Evolutionary conservation across 2,797 vertebrate species (phyloP), one percentile per base, ranked within the genome.

Genomic region (Falco columbarius): DNA sequence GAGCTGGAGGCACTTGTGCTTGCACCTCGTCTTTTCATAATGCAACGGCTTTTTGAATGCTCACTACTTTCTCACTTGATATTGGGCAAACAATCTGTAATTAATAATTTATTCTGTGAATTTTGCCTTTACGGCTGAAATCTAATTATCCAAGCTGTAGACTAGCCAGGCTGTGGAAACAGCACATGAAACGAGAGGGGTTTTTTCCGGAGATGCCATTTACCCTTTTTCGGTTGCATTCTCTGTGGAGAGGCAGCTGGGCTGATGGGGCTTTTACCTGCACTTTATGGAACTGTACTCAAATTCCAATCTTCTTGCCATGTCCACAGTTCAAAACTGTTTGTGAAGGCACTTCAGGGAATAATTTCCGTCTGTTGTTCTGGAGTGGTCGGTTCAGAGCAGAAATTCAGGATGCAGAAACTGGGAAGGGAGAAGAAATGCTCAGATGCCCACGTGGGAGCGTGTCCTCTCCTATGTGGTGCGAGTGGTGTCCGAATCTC

Each of bases 71-170:
- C 79, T 77, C 58, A 6, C 81, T 84, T 9, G 12, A 46, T 86
- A 34, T 65, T 7, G 72, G 72, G 65, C 72, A 91, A 95, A 77
- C 75, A 87, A 56, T n/a, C 79, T 38, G 49, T 21, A 40, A 93
- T 95, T 80, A 87, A 92, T 85, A 81, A 93, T 95, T 90, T n/a
- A 86, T 54, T 58, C 80, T 15, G 30, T 3, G 26, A 63, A 62
- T 85, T 93, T 92, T 73, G 61, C 65, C 81, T 89, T 63, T 63
- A 14, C 0, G 4, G 6, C 63, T 93, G 52, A 63, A 89, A 83
- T 88, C 86, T 82, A 61, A 91, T 89, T 91, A 89, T 71, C 56
- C 54, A 51, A 59, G 72, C 47, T 46, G 52, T 17, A 67, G 67
- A 24, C 7, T 21, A 62, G 59, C 59, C 77, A 71, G 61, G 34